Conservation (phyloP, 1,140 invertebrate species). For the Xylocopa sonorina region DNA sequence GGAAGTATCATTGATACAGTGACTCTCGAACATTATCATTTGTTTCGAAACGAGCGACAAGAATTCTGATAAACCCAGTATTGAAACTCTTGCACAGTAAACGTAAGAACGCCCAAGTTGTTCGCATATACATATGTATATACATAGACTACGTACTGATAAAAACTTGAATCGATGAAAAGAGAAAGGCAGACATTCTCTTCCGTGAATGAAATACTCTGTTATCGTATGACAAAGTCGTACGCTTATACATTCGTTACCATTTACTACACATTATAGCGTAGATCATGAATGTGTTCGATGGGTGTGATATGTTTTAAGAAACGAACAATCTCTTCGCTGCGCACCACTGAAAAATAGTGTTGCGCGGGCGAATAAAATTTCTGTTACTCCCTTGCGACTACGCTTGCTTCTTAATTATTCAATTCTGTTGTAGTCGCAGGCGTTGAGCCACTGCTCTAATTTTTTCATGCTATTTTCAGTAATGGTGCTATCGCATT, state of each 20-base stretch:
- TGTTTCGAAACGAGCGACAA: too few relatives aligned
- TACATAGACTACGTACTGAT: not conserved
- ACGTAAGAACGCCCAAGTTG: not conserved
- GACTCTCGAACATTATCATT: too few relatives aligned
- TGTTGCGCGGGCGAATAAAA: too few relatives aligned
- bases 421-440: too few relatives aligned
- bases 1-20: too few relatives aligned
- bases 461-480: too few relatives aligned
- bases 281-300: constrained; percentile 29
- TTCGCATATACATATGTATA: not conserved
- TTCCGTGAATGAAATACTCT: constrained; percentile 28
- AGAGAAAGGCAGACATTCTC: not conserved
- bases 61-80: constrained; percentile 12
- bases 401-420: too few relatives aligned
- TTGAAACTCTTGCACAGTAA: constrained; percentile 6
- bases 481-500: too few relatives aligned
- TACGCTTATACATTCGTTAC: constrained; percentile 38
- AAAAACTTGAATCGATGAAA: too few relatives aligned
- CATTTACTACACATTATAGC: constrained; percentile 26
- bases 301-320: constrained; percentile 28
- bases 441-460: too few relatives aligned
- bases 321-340: constrained; percentile 8
- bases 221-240: constrained; percentile 17
- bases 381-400: too few relatives aligned
- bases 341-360: too few relatives aligned